A percentile compares a stretch with the other conserved stretches of the same genome.
Evolutionary conservation across 2,888 invertebrate species (phyloP).

Genomic region (Pardosa pseudoannulata): DNA sequence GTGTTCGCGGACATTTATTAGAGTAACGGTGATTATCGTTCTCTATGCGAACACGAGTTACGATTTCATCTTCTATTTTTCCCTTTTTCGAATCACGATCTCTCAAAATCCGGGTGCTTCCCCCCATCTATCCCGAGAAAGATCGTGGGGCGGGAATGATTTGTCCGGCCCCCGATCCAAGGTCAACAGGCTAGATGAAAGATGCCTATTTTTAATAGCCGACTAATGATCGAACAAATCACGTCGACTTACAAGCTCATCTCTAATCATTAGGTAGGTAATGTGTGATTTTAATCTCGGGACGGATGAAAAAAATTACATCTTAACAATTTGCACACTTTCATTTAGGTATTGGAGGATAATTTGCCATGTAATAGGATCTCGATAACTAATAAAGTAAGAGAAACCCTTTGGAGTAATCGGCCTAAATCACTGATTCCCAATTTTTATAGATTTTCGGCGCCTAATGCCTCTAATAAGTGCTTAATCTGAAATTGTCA

Average conservation of each 20-base stretch:
- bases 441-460: no score
- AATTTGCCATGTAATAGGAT: no score
- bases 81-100: constrained; percentile 51
- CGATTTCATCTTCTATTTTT: constrained; percentile 60
- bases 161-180: not conserved
- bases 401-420: no score
- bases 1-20: constrained; percentile 25
- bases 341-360: no score
- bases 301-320: no score
- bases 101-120: constrained; percentile 57
- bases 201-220: not conserved
- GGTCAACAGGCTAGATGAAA: not conserved
- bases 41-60: constrained; percentile 45
- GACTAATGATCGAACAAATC: constrained; percentile 4
- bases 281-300: no score
- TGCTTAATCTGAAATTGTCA: no score
- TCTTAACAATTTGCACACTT: no score
- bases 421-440: no score
- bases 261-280: not conserved
- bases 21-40: constrained; percentile 38
- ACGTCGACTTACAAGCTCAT: not conserved
- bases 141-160: constrained; percentile 2
- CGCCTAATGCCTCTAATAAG: no score
- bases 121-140: not conserved
- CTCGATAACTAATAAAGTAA: no score